Evolutionary conservation across 1,140 invertebrate genomes (phyloP).

Genomic region (Conus betulinus): DNA sequence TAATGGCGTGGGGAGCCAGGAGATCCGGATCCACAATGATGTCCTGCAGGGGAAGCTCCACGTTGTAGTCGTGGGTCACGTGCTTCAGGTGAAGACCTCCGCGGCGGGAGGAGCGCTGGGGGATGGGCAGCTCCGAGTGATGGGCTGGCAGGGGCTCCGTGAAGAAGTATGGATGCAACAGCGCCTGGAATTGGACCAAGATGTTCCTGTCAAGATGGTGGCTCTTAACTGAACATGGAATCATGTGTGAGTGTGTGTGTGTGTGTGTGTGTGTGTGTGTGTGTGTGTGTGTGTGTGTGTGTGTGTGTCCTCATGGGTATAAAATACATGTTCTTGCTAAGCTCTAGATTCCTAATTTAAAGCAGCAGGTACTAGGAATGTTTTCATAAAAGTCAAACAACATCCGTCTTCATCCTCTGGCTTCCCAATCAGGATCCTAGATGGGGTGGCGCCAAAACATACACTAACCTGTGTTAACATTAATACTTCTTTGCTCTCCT

Average conservation of each 20-base stretch:
- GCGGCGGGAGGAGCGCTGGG: conserved; percentile 65
- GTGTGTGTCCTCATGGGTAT: too few species aligned
- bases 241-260: not conserved
- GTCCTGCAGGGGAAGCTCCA: conserved; percentile 70
- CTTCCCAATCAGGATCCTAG: too few species aligned
- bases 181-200: conserved; percentile 72
- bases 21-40: conserved; percentile 71
- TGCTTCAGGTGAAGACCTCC: conserved; percentile 65
- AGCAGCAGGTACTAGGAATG: too few species aligned
- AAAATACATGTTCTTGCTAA: too few species aligned
- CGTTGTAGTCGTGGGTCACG: conserved; percentile 72
- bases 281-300: too few species aligned
- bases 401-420: too few species aligned
- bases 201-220: not conserved
- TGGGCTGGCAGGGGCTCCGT: conserved; percentile 78
- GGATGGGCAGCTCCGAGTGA: conserved; percentile 77
- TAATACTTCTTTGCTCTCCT: too few species aligned
- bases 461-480: too few species aligned
- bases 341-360: too few species aligned
- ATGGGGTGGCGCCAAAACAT: too few species aligned
- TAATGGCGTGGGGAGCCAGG: conserved; percentile 64
- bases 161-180: conserved; percentile 79
- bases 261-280: too few species aligned
- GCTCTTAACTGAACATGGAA: not conserved
- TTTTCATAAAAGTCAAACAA: too few species aligned